A percentile compares a stretch with the other conserved stretches of the same genome.
Conservation (phyloP, 1,140 invertebrate species). For the honey bee (Apis mellifera) region DNA sequence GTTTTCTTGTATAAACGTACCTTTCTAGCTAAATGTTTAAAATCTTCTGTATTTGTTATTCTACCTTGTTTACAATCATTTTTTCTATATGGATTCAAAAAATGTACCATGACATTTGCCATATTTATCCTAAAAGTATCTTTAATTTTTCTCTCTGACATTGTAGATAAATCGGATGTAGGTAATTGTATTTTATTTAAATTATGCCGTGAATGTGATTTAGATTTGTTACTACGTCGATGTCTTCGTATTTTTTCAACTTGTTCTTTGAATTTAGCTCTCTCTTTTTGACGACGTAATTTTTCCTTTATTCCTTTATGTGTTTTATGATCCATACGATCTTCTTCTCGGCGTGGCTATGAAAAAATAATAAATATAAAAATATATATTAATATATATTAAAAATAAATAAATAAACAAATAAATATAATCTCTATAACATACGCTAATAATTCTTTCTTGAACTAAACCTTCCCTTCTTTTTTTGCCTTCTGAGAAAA, state of each 20-base stretch:
- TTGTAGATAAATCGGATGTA: conserved; percentile 71
- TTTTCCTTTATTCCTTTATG: conserved; percentile 92
- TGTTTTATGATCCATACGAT: conserved; percentile 86
- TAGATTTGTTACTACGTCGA: conserved; percentile 77
- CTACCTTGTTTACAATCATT: conserved; percentile 91
- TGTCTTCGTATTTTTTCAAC: conserved; percentile 77
- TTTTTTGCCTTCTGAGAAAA: conserved; percentile 70
- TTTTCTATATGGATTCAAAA: conserved; percentile 94
- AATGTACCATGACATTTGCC: conserved; percentile 93
- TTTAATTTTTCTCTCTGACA: conserved; percentile 87
- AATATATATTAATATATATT: not conserved
- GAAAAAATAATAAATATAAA: conserved; percentile 49
- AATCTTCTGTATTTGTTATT: conserved; percentile 95
- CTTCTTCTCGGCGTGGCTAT: conserved; percentile 89
- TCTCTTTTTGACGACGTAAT: conserved; percentile 86
- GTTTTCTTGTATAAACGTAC: conserved; percentile 80
- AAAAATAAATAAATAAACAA: conserved; percentile 42
- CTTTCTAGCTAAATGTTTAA: conserved; percentile 97
- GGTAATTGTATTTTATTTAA: conserved; percentile 72
- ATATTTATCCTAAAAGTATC: conserved; percentile 94
- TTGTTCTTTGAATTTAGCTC: conserved; percentile 79
- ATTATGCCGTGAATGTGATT: conserved; percentile 73
- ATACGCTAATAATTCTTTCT: conserved; percentile 87
- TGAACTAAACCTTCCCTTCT: conserved; percentile 84
- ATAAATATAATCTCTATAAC: conserved; percentile 62